These are phyloP conservation scores for Orcinus orca DNA, from an alignment of 2,113 vertebrate species.

Conservation along the genomic window DNA sequence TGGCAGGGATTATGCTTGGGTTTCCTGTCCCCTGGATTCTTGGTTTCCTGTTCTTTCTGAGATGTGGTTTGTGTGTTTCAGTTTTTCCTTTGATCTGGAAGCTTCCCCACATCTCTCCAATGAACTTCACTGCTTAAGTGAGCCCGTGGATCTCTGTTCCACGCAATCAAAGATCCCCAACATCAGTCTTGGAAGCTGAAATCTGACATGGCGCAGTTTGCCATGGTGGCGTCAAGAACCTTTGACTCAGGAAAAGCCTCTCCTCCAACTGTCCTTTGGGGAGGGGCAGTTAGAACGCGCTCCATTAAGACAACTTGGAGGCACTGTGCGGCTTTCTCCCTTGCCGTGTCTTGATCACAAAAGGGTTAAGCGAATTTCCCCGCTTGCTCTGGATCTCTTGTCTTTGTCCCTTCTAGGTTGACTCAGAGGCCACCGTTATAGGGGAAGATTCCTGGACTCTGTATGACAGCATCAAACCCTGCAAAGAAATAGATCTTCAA, in stretches of 20 bases:
- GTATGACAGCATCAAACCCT: neutral
- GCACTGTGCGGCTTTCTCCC: neutral
- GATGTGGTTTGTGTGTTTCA: neutral
- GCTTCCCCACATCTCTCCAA: neutral
- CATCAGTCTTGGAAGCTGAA: neutral
- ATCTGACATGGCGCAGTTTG: too few species aligned
- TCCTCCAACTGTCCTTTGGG: neutral
- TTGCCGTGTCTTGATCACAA: neutral
- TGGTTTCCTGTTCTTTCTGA: neutral
- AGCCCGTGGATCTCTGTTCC: neutral
- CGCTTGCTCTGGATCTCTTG: neutral
- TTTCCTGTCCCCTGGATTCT: neutral
- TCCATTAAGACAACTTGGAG: neutral
- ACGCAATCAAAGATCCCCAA: neutral
- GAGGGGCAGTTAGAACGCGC: neutral
- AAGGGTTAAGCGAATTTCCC: neutral
- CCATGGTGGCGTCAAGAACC: neutral
- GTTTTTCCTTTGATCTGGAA: neutral
- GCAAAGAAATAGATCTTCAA: neutral
- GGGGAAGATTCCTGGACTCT: neutral
- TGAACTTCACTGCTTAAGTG: neutral
- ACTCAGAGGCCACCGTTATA: neutral
- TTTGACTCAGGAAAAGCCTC: neutral
- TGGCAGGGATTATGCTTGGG: neutral
- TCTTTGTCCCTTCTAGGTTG: neutral